Base-by-base conservation (phyloP, 2,113 vertebrate species). In the Sigmodon hispidus region DNA sequence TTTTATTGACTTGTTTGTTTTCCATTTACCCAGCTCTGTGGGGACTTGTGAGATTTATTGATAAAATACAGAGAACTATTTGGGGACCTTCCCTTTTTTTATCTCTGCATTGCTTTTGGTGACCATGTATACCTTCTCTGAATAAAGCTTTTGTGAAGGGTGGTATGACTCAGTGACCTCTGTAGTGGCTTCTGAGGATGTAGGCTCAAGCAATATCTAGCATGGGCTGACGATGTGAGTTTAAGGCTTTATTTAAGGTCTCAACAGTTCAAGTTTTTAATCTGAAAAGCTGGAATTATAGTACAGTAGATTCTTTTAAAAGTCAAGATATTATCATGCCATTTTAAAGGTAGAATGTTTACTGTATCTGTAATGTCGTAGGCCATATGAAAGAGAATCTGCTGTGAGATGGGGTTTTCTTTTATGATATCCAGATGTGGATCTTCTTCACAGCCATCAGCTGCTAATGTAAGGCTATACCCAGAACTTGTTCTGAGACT, bases 1-100 rank as follows among this genome's bases (percentile, higher is more conserved):
- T 92, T 87, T 61, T 12, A 75, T 75, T 63, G 70, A 36, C 55
- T 55, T 73, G 65, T 65, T 73, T 75, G 67, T 65, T 95, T 92
- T 22, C 31, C 45, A 77, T 80, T 93, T 52, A 80, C 21, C 29
- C 52, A 93, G 31, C 17, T 36, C 3, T 45, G 87, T 45, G 21
- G 13, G 10, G 1, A 61, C 12, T 84, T 76, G 0, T 85, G 43
- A 75, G 83, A 87, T 87, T 69, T 90, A 5, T 70, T 87, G 65
- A n/a, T 85, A 52, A 91, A 88, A 50, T 17, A 75, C 22, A 50
- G 50, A 34, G 9, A 43, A 45, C 5, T 50, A 57, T 8, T 26
- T 77, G 24, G 34, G 29, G 21, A 36, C 48, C 36, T n/a, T 24
- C 63, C 29, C 55, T 45, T 13, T 59, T 59, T 43, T 50, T 7